Evolutionary conservation across 1,140 invertebrate genomes (phyloP).

Genomic region (Anoplophora glabripennis): DNA sequence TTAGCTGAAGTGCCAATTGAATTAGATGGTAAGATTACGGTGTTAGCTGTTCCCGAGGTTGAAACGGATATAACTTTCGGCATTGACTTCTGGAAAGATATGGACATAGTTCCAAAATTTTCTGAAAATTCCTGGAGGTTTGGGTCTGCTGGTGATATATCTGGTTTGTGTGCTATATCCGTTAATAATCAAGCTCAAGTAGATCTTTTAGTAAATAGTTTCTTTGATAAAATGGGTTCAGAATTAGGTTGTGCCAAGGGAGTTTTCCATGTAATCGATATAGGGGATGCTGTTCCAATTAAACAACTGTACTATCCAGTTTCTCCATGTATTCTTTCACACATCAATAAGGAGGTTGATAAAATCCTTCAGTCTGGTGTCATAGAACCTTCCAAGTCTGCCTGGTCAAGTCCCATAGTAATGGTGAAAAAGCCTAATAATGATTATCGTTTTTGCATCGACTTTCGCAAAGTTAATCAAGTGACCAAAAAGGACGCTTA

Average conservation of each 20-base stretch:
- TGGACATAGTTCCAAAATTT: neutral
- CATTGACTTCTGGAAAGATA: neutral
- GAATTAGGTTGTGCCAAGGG: no score
- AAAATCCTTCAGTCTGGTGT: constrained; percentile 28
- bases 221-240: no score
- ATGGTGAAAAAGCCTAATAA: constrained; percentile 29
- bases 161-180: neutral
- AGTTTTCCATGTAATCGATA: no score
- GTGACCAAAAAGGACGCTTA: constrained; percentile 35
- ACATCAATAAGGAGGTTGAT: constrained; percentile 26
- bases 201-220: no score
- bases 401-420: constrained; percentile 34
- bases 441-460: constrained; percentile 30
- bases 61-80: neutral
- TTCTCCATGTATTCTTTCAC: constrained; percentile 25
- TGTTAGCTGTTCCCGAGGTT: neutral
- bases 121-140: neutral
- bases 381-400: constrained; percentile 27
- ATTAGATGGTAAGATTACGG: neutral
- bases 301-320: constrained; percentile 30
- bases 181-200: no score
- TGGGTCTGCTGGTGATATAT: neutral
- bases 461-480: constrained; percentile 40
- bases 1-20: neutral
- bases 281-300: constrained; percentile 23